Evolutionary conservation across 2,797 vertebrate species (phyloP).

Genomic region (Pangasius macronema): DNA sequence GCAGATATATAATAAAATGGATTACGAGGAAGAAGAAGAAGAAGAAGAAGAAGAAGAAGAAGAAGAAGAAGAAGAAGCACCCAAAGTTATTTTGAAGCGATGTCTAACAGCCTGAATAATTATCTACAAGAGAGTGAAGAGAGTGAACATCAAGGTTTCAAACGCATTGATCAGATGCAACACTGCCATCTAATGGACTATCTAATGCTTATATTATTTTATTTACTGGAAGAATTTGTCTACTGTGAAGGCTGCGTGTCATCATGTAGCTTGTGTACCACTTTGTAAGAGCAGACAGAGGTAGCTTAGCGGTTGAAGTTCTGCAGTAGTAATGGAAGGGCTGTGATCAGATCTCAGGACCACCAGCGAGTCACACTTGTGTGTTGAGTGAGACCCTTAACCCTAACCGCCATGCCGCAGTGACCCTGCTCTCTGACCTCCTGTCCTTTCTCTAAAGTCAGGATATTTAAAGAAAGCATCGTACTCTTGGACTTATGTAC

Average conservation of each 20-base stretch:
- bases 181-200: conserved; percentile 64
- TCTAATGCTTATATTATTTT: neutral
- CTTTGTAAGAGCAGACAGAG: neutral
- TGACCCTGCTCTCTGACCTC: neutral
- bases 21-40: neutral
- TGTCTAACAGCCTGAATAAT: neutral
- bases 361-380: neutral
- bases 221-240: neutral
- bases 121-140: neutral
- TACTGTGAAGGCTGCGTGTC: neutral
- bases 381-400: conserved; percentile 2
- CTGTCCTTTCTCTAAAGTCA: neutral
- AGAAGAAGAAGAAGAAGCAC: neutral
- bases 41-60: neutral
- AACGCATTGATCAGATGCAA: conserved; percentile 33
- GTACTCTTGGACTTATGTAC: neutral
- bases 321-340: neutral
- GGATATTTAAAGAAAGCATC: neutral
- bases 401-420: neutral
- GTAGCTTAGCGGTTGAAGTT: neutral
- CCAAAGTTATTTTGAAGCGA: neutral
- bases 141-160: neutral
- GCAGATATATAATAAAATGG: neutral
- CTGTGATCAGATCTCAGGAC: conserved; percentile 3
- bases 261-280: neutral